phyloP scores from a whole-genome alignment of 2,113 vertebrate genomes.

The Ciconia maguari region DNA sequence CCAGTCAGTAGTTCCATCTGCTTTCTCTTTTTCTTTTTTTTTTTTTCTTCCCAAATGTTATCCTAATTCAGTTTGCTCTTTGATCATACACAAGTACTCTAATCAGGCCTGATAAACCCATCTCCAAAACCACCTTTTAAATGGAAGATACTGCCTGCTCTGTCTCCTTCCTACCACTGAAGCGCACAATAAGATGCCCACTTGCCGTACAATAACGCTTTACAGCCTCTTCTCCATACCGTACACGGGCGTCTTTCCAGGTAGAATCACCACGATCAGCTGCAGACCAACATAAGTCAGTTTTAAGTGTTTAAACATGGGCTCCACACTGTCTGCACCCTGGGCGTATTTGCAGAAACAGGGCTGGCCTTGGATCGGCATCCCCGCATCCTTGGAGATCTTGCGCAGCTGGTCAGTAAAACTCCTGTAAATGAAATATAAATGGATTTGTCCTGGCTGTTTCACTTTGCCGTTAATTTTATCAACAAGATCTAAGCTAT shows the following conservation, averaged over 20 bases:
- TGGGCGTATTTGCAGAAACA: constrained; percentile 99
- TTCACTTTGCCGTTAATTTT: background rate
- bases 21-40: background rate
- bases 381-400: constrained; percentile 98
- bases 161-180: background rate
- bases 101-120: background rate
- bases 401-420: constrained; percentile 98
- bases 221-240: constrained; percentile 75
- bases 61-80: background rate
- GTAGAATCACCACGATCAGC: constrained; percentile 97
- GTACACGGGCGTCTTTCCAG: constrained; percentile 96
- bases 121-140: background rate
- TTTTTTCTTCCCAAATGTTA: too few relatives aligned
- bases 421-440: constrained; percentile 76
- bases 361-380: constrained; percentile 98
- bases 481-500: background rate
- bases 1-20: background rate
- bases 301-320: constrained; percentile 99
- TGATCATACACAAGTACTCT: background rate
- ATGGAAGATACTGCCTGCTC: background rate
- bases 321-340: constrained; percentile 97
- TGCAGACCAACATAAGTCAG: constrained; percentile 97
- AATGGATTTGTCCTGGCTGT: background rate
- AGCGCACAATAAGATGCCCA: background rate
- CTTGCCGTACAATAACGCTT: background rate